Base-by-base conservation (phyloP, 2,797 vertebrate species). In the Gephyroberyx darwinii region DNA sequence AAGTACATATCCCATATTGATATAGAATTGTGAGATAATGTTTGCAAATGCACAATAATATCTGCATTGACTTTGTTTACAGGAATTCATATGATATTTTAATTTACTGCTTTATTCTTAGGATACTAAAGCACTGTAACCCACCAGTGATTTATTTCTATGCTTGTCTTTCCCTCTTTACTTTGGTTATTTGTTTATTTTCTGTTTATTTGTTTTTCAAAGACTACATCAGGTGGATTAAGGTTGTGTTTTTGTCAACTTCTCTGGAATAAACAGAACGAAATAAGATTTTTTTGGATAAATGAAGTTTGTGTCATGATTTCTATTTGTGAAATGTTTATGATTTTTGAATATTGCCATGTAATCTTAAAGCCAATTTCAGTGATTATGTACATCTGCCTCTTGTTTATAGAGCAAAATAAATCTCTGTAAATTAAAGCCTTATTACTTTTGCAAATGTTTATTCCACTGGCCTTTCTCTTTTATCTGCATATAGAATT, bases 391-490 rank as follows among this genome's bases (percentile, higher is more conserved):
- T 91, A 71, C 81, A 79, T 78, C 81, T 90, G 88, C 86, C 89
- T 91, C 13, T 64, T 91, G 88, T 91, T 92, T 90, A 88, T 85
- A 84, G 53, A 85, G 81, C 67, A 78, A 82, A 89, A 84, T 87
- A 86, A 88, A 86, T 75, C 33, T 57, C 52, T 78, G 54, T 78
- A 31, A 41, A 55, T 80, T 20, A 78, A 71, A 67, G 2, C 2
- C 13, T 60, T 76, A 71, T 54, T 56, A 51, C 33, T 66, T 39
- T 55, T 65, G 12, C 57, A 33, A 58, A 52, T 8, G n/a, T 62
- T 60, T 55, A 55, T 66, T 78, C 65, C 64, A 20, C 63, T 60
- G 66, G 65, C 65, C 51, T 69, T 67, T 13, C 30, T 35, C 9
- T 59, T 54, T 52, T 43, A 62, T 39, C 48, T 54, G 39, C 37